These are phyloP conservation scores for Latrodectus geometricus DNA, from an alignment of 1,140 invertebrate genomes.

Conservation along the genomic window DNA sequence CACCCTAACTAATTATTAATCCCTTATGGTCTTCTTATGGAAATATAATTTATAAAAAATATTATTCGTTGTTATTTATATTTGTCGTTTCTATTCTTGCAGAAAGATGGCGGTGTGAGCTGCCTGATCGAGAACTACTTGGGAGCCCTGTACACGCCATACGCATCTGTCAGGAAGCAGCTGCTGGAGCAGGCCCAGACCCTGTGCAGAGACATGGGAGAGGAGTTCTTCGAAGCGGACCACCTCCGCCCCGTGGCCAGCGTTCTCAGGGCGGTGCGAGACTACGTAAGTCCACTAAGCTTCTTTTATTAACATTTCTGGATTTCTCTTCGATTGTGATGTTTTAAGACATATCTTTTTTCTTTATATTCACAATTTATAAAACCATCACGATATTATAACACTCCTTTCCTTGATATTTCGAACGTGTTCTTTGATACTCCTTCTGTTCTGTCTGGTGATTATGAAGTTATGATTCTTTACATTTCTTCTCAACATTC, in stretches of 20 bases:
- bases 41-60: background rate
- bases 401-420: no score
- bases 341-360: no score
- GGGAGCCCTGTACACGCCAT: slow-evolving; percentile 14
- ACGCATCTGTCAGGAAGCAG: slow-evolving; percentile 24
- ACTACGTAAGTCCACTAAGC: slow-evolving; percentile 18
- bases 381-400: no score
- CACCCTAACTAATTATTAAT: no score
- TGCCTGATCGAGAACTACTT: slow-evolving; percentile 23
- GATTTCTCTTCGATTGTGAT: no score
- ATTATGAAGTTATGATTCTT: no score
- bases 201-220: background rate
- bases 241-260: slow-evolving; percentile 8
- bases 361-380: no score
- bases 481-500: no score
- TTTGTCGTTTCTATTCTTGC: background rate
- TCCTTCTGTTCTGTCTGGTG: no score
- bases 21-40: no score
- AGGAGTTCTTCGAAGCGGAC: slow-evolving; percentile 32
- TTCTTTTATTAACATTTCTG: no score
- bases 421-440: no score
- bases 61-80: background rate
- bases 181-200: slow-evolving; percentile 15
- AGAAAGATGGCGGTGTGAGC: slow-evolving; percentile 8
- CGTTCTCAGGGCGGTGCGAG: slow-evolving; percentile 24